Evolutionary conservation across 2,113 vertebrate species (phyloP), one percentile per base, ranked within the genome.

Genomic region (Pteronura brasiliensis): DNA sequence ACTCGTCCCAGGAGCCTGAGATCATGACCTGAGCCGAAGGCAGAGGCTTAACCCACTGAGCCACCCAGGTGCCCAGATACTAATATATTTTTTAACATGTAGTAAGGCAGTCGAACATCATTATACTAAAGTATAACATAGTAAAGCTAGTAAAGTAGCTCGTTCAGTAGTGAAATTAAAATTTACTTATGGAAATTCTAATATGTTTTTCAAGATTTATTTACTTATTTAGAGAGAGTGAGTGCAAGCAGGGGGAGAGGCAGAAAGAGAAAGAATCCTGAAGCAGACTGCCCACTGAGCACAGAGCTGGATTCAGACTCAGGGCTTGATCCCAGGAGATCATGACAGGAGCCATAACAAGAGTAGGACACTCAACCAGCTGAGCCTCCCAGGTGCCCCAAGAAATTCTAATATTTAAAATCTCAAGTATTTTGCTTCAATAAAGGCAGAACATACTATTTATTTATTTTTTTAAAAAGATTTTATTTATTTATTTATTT

Each of bases 101-200:
- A 88, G 57, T 52, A 47, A 80, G 88, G 39, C 44, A 74, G 39
- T 39, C 42, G 55, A 29, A 25, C 61, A 17, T 76, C 69, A 67
- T 59, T 63, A 47, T 79, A 65, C n/a, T 55, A 71, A 91, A 93
- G 20, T 59, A 11, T 77, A 93, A 76, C 17, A n/a, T 85, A 63
- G 27, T 12, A 29, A 63, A 63, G 10, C 61, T 63, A 63, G 61
- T 63, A 29, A 29, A 63, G 61, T 63, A 63, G 25, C 61, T 90
- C 42, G 17, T 88, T 93, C 61, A 91, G 67, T 55, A 76, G 84
- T 79, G 55, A 91, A 90, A 91, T 97, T 57, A 65, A 96, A 93
- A 80, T 88, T 95, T 91, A 74, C 31, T 92, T 82, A 36, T 12
- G 11, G 44, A 76, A 97, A 77, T 47, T 63, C n/a, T 84, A 88